A percentile compares a stretch with the other conserved stretches of the same genome.
Conservation (phyloP, 2,797 vertebrate species). For the Limnodromus scolopaceus region DNA sequence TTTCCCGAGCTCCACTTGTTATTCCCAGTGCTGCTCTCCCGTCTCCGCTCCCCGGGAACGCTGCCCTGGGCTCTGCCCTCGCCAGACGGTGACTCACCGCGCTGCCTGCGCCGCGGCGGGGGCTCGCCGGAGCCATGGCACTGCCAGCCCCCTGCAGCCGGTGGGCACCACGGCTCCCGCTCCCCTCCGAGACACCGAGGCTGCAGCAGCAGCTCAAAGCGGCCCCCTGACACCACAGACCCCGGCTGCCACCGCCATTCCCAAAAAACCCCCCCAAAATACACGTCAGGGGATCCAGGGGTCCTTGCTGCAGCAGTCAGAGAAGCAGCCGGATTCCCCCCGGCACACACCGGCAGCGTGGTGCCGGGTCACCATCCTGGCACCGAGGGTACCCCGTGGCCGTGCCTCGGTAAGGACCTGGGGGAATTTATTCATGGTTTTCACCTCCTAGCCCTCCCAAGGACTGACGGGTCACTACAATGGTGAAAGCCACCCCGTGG, state of each 20-base stretch:
- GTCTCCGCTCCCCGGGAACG: rapidly evolving
- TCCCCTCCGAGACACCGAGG: not conserved
- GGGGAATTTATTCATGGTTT: rapidly evolving
- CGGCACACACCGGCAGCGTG: rapidly evolving
- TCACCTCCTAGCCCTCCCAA: not conserved
- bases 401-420: rapidly evolving
- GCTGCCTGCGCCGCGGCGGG: rapidly evolving
- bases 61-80: not conserved
- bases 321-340: rapidly evolving
- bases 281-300: not conserved
- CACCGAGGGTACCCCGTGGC: rapidly evolving
- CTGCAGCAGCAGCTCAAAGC: not conserved
- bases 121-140: not conserved
- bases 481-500: not conserved
- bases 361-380: not conserved
- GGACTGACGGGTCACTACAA: not conserved
- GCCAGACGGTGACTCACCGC: not conserved
- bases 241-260: rapidly evolving
- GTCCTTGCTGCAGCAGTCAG: rapidly evolving
- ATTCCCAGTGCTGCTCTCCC: not conserved
- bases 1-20: not conserved
- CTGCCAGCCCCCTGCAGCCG: not conserved
- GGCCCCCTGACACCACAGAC: not conserved
- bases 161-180: not conserved
- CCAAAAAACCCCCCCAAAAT: not conserved